Base-by-base conservation (phyloP, 2,888 invertebrate genomes). In the Eupithecia inturbata region DNA sequence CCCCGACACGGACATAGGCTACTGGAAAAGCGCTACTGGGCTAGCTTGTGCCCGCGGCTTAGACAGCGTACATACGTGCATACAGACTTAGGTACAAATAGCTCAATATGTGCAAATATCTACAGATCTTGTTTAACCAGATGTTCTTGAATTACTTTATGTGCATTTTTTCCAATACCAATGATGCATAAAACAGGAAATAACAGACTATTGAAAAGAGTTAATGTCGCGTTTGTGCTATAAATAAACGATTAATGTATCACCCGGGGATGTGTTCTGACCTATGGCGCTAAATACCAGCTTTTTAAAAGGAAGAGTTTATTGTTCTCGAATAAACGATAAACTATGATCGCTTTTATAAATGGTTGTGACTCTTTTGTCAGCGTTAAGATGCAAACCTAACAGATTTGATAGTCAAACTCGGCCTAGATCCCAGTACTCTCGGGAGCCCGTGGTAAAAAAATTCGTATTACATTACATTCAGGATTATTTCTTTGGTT, bases 141-240 rank as follows among this genome's bases (percentile, higher is more conserved):
- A 60, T 69, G 69, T 12, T 71, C 53, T 71, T 67, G 36, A 36
- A 60, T 69, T 39, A 53, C 53, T 53, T 53, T 53, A 36, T 39
- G 28, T 31, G 41, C 62, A 31, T 62, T 41, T 39, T 57, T 60
- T 41, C n/a, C 14, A 41, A 41, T 22, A 60, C 53, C 10, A 26
- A 57, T 71, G 67, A 71, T 71, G 60, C 39, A 71, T 66, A 57
- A 67, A 66, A 31, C 33, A 67, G 41, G 41, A 67, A 67, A 22
- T 31, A 41, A 41, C 71, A 60, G 26, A n/a, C 10, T 16, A 71
- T 60, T 36, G 22, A 28, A 67, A 60, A 67, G 0, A 66, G 26
- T 53, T 14, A 53, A 57, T 49, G 66, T n/a, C 28, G 49, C 36
- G 36, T 69, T 62, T n/a, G 31, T 41, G 45, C 69, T 45, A 69